Evolutionary conservation across 2,797 vertebrate species (phyloP), one percentile per base, ranked within the genome.

Genomic region (Acanthurus leucopareius): DNA sequence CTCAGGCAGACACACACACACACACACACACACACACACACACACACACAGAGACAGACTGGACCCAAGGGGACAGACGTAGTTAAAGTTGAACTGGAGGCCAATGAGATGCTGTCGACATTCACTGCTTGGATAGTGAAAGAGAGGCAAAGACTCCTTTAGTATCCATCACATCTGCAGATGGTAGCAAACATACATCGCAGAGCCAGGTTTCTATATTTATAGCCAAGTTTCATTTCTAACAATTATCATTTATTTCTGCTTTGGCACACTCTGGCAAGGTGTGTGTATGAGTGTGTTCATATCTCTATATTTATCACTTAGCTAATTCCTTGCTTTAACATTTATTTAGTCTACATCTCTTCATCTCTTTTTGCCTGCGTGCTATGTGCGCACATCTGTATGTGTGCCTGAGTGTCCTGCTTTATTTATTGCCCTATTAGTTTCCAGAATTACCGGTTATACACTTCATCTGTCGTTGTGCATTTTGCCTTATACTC

Each of bases 91-190:
- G 87, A 94, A 90, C 83, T 53, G 40, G 84, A 89, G 91, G 91
- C 86, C 89, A 92, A 90, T 90, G 87, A 90, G 87, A 92, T 93
- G 89, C 90, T 79, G 80, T 89, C 86, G 80, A 90, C 86, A 88
- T 85, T 92, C 73, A 75, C 58, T 48, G 54, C 75, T 65, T 56
- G 64, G 71, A 58, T 70, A 32, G 72, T 63, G 77, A 77, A 20
- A 51, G 60, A 78, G 54, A 17, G 68, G 20, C 60, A 51, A 54
- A 63, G 66, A 76, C 74, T 49, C 67, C 59, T 65, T 38, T 17
- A 75, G 68, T 71, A 88, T 93, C 84, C 86, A 78, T 93, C 91
- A 91, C 66, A 70, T 69, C 57, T 76, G 73, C 75, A 83, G 59
- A 80, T 70, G 78, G 59, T 60, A 75, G 79, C 82, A 86, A 75